These are phyloP conservation scores for Macrosiphum euphorbiae DNA, from an alignment of 2,888 invertebrate genomes.

Conservation along the genomic window DNA sequence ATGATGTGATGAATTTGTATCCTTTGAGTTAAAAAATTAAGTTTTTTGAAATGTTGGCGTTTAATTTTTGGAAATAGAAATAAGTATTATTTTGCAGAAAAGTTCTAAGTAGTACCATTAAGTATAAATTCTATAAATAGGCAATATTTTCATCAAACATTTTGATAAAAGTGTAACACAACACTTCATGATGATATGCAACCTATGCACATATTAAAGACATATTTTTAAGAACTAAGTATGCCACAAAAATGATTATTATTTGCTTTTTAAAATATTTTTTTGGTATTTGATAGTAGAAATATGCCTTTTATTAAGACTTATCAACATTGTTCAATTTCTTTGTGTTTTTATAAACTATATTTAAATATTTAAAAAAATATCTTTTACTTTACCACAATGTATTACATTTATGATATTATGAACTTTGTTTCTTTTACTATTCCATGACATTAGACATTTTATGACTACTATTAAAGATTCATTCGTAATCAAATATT, in stretches of 20 bases:
- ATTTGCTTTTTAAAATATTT: not conserved
- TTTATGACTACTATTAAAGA: not conserved
- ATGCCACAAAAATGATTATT: not conserved
- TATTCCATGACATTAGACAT: not conserved
- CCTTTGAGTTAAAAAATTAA: slow-evolving; percentile 41
- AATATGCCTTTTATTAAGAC: not conserved
- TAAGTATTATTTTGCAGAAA: not conserved
- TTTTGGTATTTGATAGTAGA: not conserved
- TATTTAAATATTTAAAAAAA: not conserved
- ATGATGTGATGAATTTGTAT: slow-evolving; percentile 60
- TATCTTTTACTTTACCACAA: not conserved
- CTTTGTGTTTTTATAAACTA: not conserved
- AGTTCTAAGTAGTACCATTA: not conserved
- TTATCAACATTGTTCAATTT: not conserved
- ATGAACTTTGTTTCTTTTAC: not conserved
- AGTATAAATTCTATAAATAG: not conserved
- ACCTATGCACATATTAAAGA: not conserved
- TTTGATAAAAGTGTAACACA: not conserved
- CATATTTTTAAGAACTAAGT: not conserved
- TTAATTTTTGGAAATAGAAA: not conserved
- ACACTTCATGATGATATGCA: not conserved
- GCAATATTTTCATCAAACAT: not conserved
- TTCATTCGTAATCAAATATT: not conserved
- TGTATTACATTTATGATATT: not conserved
- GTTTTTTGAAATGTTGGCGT: not conserved